Evolutionary conservation across 2,113 vertebrate species (phyloP).

Genomic region (Microcebus lehilahytsara): DNA sequence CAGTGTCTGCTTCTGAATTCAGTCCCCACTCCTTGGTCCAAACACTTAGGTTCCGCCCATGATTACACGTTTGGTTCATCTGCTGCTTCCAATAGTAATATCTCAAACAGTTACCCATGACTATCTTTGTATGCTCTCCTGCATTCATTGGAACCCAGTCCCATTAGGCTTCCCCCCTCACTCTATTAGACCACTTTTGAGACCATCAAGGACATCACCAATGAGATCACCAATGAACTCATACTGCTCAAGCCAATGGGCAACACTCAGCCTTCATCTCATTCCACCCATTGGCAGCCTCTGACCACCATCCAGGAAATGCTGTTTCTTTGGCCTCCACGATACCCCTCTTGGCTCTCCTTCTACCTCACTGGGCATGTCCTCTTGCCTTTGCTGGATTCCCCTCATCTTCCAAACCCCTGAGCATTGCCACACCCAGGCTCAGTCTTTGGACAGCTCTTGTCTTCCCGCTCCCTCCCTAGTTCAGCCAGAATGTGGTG

Average conservation of each 20-base stretch:
- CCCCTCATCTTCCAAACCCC: not conserved
- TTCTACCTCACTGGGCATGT: not conserved
- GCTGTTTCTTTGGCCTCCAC: not conserved
- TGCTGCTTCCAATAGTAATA: not conserved
- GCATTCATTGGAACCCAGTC: not conserved
- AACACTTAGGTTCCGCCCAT: no score
- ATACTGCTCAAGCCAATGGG: rapidly evolving
- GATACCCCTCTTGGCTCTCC: not conserved
- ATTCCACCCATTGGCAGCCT: no score
- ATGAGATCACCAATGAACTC: not conserved
- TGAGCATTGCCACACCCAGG: rapidly evolving
- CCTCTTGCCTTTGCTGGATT: not conserved
- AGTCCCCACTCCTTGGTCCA: no score
- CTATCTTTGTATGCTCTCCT: not conserved
- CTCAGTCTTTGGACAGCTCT: not conserved
- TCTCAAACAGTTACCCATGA: not conserved
- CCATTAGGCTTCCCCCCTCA: not conserved
- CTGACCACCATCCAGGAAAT: not conserved
- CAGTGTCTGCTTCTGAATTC: no score
- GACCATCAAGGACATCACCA: not conserved
- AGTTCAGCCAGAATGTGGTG: not conserved
- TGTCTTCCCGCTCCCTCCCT: not conserved
- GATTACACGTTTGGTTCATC: no score
- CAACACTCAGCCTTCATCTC: no score
- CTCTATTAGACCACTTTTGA: not conserved